Base-by-base conservation (phyloP, 2,797 vertebrate species). In the Odontamblyopus lacepedii region DNA sequence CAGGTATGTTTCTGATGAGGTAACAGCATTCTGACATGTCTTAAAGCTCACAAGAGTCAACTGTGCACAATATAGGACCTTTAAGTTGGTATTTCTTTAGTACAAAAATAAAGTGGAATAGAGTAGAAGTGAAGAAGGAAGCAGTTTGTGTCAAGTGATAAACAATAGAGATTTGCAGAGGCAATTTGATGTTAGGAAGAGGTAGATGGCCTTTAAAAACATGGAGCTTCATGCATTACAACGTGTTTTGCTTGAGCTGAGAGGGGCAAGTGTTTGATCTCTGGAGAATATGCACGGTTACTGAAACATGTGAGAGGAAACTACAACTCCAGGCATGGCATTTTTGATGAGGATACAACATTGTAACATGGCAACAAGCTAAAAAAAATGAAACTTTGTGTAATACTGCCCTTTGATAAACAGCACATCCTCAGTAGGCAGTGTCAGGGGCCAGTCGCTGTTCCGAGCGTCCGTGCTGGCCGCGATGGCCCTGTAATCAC, bases 401-500 rank as follows among this genome's bases (percentile, higher is more conserved):
- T 11, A 56, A 56, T 1, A 23, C 51, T 19, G 26, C 23, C 56
- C 26, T 59, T 27, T 59, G 57, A 12, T 9, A 16, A 59, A 9
- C 41, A 71, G 68, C 41, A 44, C 41, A 44, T 44, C 41, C 2
- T 44, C 41, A 44, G 41, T 44, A 44, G 41, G 11, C 71, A 72
- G 68, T 77, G 77, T 85, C 80, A 72, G 75, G 61, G 78, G 83
- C 81, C 62, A 72, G 63, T 63, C 27, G 1, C 61, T 74, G 77
- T 85, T 83, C 82, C 72, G 35, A 38, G 81, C 82, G 63, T 83
- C n/a, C 73, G 63, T 80, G 83, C 76, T 55, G 61, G 71, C 71
- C 78, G 77, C 77, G 75, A 78, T 69, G 66, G 78, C 83, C 78
- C 81, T 81, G 77, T 82, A 79, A 82, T 90, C 78, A 79, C 73